phyloP scores from a whole-genome alignment of 2,113 vertebrate genomes.

The Melanostigma gelatinosum region DNA sequence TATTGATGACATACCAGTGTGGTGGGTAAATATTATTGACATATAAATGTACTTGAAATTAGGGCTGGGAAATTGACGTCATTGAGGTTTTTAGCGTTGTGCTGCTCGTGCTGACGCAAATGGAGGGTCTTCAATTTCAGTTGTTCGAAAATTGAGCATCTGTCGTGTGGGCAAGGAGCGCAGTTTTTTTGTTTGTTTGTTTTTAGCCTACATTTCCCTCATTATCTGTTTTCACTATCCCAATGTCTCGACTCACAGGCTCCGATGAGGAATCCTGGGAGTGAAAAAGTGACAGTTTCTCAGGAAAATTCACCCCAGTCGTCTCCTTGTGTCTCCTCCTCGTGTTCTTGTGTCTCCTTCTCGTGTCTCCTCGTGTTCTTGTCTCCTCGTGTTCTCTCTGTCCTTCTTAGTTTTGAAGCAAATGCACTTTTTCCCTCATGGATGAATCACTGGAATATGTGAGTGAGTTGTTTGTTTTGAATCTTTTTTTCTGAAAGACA shows the following conservation, averaged over 20 bases:
- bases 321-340: neutral
- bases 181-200: no score
- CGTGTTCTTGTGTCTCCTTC: neutral
- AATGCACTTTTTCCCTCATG: conserved; percentile 57
- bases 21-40: neutral
- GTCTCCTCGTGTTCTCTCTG: neutral
- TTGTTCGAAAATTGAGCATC: neutral
- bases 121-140: neutral
- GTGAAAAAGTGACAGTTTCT: conserved; percentile 34
- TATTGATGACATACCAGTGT: neutral
- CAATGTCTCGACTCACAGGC: neutral
- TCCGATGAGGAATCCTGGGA: neutral
- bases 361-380: neutral
- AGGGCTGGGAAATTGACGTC: neutral
- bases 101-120: neutral
- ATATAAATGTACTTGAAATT: neutral
- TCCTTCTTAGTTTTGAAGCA: conserved; percentile 16
- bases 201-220: neutral
- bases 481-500: conserved; percentile 26
- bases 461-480: conserved; percentile 30
- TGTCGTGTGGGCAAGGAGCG: neutral
- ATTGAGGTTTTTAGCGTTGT: neutral
- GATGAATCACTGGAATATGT: conserved; percentile 38
- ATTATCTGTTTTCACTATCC: neutral
- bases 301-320: conserved; percentile 42